Evolutionary conservation across 2,888 invertebrate species (phyloP).

Genomic region (Temnothorax unifasciatus): DNA sequence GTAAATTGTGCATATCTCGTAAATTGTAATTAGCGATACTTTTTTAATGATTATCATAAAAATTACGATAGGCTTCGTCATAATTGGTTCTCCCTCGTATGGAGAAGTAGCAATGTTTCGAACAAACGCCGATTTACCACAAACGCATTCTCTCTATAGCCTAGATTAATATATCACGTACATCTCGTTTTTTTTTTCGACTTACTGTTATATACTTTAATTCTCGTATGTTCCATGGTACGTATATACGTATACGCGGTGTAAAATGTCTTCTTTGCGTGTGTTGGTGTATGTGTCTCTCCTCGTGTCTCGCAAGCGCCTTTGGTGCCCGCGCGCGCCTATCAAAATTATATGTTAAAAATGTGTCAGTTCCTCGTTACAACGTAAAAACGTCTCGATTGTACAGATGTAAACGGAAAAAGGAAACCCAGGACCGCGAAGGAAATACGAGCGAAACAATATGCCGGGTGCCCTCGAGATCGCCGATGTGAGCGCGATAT

Average conservation of each 20-base stretch:
- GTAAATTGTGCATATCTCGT: conserved; percentile 80
- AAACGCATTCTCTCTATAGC: conserved; percentile 82
- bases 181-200: conserved; percentile 77
- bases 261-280: conserved; percentile 59
- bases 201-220: conserved; percentile 80
- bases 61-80: conserved; percentile 79
- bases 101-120: conserved; percentile 80
- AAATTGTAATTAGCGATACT: conserved; percentile 82
- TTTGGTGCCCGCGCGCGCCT: conserved; percentile 69
- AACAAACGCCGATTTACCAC: conserved; percentile 83
- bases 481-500: conserved; percentile 67
- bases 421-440: conserved; percentile 77
- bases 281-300: conserved; percentile 55
- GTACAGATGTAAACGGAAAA: conserved; percentile 78
- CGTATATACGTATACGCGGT: conserved; percentile 65
- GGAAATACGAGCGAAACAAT: conserved; percentile 78
- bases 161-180: conserved; percentile 85
- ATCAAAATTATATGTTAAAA: conserved; percentile 73
- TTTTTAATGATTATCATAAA: conserved; percentile 83
- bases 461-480: conserved; percentile 65
- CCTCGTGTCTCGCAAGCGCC: conserved; percentile 53
- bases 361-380: conserved; percentile 79
- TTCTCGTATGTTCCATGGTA: conserved; percentile 64
- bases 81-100: conserved; percentile 68
- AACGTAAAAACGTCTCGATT: conserved; percentile 76